Conservation (phyloP, 2,797 vertebrate species). For the Sebastes cheni region DNA sequence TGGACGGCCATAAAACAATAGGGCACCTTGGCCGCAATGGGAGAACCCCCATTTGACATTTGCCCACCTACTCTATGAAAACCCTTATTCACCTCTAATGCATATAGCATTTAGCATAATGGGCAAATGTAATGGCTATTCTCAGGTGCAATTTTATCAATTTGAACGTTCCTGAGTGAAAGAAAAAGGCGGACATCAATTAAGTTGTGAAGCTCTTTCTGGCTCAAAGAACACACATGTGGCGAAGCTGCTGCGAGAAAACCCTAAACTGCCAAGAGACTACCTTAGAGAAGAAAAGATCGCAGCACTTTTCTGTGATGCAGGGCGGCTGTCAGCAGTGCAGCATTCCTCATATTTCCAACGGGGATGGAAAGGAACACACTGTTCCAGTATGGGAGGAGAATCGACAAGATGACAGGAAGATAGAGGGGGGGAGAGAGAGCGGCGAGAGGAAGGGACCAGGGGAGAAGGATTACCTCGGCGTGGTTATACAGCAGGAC, state of each 20-base stretch:
- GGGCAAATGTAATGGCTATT: not conserved
- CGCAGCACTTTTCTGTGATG: constrained; percentile 33
- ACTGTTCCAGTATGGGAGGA: constrained; percentile 42
- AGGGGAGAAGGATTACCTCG: constrained; percentile 41
- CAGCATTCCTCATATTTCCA: constrained; percentile 52
- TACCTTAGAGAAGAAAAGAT: constrained; percentile 18
- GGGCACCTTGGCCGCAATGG: constrained; percentile 48
- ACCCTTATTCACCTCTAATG: constrained; percentile 28
- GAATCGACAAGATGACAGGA: constrained; percentile 33
- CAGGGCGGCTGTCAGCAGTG: constrained; percentile 47
- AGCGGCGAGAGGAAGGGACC: not conserved
- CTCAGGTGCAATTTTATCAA: not conserved
- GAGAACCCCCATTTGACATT: constrained; percentile 21
- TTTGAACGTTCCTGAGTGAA: not conserved
- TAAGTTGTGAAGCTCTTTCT: not conserved
- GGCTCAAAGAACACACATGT: not conserved
- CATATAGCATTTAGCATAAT: constrained; percentile 10
- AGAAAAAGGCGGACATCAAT: constrained; percentile 1
- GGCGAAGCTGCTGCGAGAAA: not conserved
- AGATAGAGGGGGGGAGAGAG: not conserved
- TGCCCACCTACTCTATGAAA: constrained; percentile 16
- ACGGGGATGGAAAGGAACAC: constrained; percentile 46
- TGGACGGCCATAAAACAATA: constrained; percentile 54
- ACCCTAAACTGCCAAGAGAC: not conserved
- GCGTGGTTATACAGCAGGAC: constrained; percentile 7